Percentiles rank a stretch among this genome's conserved stretches.
phyloP scores from a whole-genome alignment of 2,797 vertebrate genomes.

The Masticophis lateralis region DNA sequence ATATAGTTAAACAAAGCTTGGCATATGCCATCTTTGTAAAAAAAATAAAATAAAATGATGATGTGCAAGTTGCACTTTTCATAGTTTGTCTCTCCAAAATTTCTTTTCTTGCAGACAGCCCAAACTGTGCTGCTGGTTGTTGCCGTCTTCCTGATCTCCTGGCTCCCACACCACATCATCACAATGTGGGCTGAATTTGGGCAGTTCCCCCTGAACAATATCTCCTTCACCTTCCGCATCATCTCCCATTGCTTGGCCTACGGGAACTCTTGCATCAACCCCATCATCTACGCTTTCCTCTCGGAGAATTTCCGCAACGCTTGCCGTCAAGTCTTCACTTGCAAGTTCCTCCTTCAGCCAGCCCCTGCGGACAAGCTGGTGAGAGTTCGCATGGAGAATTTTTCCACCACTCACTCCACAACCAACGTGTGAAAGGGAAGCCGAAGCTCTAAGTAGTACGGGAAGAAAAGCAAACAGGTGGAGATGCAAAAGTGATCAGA shows the following conservation, averaged over 20 bases:
- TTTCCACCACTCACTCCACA: conserved; percentile 78
- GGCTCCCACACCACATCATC: conserved; percentile 85
- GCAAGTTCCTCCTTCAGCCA: conserved; percentile 52
- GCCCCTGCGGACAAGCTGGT: conserved; percentile 60
- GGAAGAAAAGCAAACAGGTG: not conserved
- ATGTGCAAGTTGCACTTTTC: not conserved
- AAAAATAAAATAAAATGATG: not conserved
- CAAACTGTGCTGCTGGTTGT: conserved; percentile 81
- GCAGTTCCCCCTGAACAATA: conserved; percentile 75
- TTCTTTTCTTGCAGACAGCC: conserved; percentile 68
- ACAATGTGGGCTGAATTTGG: conserved; percentile 85
- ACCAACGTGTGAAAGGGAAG: conserved; percentile 64
- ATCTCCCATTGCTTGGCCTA: conserved; percentile 82
- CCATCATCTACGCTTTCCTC: conserved; percentile 82
- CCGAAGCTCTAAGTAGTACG: not conserved
- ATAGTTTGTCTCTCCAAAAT: not conserved
- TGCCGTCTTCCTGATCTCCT: conserved; percentile 78
- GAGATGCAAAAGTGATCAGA: fast-evolving
- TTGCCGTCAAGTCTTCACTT: conserved; percentile 74
- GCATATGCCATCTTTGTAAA: not conserved
- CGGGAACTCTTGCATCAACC: conserved; percentile 83
- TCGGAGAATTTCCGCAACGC: conserved; percentile 83
- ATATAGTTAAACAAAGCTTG: not conserved
- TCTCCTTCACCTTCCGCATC: conserved; percentile 80
- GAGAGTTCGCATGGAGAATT: conserved; percentile 77